Conservation (phyloP, 2,888 invertebrate genomes). For the Esperia sulphurella region DNA sequence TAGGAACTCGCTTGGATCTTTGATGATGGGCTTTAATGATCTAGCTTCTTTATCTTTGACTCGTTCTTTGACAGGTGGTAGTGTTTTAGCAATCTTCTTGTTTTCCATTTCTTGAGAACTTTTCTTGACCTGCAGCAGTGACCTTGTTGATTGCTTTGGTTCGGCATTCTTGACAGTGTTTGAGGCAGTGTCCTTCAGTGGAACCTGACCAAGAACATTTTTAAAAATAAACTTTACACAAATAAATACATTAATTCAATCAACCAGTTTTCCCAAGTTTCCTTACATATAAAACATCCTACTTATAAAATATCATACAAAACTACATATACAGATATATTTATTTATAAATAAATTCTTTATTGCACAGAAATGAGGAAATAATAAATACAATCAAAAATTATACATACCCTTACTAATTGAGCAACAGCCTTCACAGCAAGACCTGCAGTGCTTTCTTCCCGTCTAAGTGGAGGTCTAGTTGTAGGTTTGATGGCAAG, state of each 20-base stretch:
- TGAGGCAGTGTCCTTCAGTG: conserved; percentile 42
- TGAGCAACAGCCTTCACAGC: conserved; percentile 45
- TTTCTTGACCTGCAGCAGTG: conserved; percentile 36
- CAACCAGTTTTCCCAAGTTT: too few species aligned
- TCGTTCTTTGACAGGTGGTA: conserved; percentile 42
- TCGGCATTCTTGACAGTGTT: conserved; percentile 35
- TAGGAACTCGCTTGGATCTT: conserved; percentile 54
- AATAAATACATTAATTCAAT: too few species aligned
- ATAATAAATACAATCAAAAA: not conserved
- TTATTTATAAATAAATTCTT: not conserved
- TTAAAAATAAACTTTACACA: not conserved
- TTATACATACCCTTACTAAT: not conserved
- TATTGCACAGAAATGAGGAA: too few species aligned
- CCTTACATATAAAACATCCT: too few species aligned
- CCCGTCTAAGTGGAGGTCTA: conserved; percentile 55
- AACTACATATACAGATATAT: too few species aligned
- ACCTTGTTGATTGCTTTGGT: conserved; percentile 43
- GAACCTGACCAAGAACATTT: conserved; percentile 30
- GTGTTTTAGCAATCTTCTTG: conserved; percentile 38
- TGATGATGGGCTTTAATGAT: conserved; percentile 43
- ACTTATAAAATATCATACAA: too few species aligned
- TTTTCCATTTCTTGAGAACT: conserved; percentile 23
- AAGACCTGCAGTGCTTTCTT: conserved; percentile 63
- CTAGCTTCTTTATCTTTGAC: conserved; percentile 31
- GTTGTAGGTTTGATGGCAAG: conserved; percentile 44